Base-by-base conservation (phyloP, 2,888 invertebrate genomes). In the Limnephilus rhombicus region DNA sequence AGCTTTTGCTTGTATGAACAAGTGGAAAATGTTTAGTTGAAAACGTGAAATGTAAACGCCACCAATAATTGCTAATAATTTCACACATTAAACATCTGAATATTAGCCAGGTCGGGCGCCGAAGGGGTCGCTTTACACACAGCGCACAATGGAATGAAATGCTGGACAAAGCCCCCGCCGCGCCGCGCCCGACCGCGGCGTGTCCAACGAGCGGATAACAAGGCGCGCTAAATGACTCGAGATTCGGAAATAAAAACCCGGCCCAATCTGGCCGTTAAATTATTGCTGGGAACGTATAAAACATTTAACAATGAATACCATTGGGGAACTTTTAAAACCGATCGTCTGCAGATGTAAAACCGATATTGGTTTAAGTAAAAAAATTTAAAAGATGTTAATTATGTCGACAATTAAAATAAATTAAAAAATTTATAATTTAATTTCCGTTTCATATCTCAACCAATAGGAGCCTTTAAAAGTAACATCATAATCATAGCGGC, bases 191-290 rank as follows among this genome's bases (percentile, higher is more conserved):
- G 87, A 87, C 87, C 87, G 87, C 53, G 87, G 53, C 68, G 29
- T 87, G 87, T 87, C 87, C 87, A 87, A 87, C 87, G 87, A 87
- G 53, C 87, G 87, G 53, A 87, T 87, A 87, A 87, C 87, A 87
- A 87, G 87, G 31, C 53, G 49, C 31, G 87, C 87, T 87, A 87
- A 87, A 87, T 87, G 87, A 87, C 87, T 87, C 87, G 87, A 87
- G 87, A 87, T 87, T 87, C 24, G 68, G 87, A 11, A 87, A 87
- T 87, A 87, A 87, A 87, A 87, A 68, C 29, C 68, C 53, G 68
- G 29, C 31, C 87, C 87, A 87, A 87, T 87, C 87, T 87, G 87
- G 53, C 31, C 68, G 68, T 68, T 87, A 87, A 87, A 87, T 87
- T 53, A 87, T 87, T 31, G 68, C 68, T 12, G 68, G 29, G 15